A percentile compares a stretch with the other conserved stretches of the same genome.
Evolutionary conservation across 2,797 vertebrate genomes (phyloP).

Genomic region (Phalanger gymnotis): DNA sequence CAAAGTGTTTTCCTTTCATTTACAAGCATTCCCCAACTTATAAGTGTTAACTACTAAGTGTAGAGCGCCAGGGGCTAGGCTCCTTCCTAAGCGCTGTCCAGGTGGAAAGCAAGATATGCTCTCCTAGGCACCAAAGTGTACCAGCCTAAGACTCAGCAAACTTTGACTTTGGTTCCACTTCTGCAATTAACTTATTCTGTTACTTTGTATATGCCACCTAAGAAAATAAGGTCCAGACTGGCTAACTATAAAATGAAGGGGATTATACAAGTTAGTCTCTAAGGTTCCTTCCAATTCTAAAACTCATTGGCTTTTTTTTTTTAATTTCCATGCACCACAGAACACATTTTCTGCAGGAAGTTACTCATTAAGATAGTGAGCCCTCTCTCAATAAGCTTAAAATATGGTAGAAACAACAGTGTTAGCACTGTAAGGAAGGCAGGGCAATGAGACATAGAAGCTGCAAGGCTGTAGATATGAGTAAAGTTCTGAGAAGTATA

Average conservation of each 20-base stretch:
- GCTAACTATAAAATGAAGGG: not conserved
- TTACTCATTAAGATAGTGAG: too few species aligned
- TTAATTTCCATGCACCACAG: not conserved
- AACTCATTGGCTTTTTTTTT: not conserved
- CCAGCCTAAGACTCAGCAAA: not conserved
- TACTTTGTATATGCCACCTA: not conserved
- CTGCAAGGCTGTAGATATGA: not conserved
- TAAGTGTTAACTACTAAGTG: not conserved
- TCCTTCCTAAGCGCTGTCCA: not conserved
- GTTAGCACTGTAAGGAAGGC: not conserved
- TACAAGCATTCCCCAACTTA: not conserved
- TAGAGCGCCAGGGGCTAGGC: not conserved
- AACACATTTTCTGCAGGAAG: not conserved
- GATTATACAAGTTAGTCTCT: not conserved
- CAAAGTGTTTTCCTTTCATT: not conserved
- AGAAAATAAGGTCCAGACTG: not conserved
- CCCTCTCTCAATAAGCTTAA: not conserved
- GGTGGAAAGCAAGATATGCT: not conserved
- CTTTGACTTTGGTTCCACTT: not conserved
- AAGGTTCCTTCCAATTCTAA: not conserved
- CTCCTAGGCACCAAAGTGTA: not conserved
- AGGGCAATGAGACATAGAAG: not conserved
- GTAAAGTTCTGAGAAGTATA: not conserved
- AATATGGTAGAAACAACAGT: not conserved
- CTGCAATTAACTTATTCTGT: too few species aligned